These are phyloP conservation scores for Pelecanoides urinatrix DNA, from an alignment of 2,113 vertebrate species.

Conservation along the genomic window DNA sequence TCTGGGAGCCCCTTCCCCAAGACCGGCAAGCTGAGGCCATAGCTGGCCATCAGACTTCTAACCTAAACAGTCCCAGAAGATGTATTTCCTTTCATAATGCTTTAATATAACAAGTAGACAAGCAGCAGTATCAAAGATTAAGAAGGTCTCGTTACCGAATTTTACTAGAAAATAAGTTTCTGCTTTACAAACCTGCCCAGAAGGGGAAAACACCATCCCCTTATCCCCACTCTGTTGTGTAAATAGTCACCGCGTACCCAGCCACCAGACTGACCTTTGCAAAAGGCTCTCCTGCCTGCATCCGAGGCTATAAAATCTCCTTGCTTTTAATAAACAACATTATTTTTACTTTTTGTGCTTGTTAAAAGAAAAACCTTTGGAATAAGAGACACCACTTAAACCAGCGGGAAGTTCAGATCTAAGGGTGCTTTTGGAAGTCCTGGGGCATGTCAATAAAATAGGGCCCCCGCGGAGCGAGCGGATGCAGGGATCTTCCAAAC, in stretches of 20 bases:
- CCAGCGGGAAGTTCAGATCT: neutral
- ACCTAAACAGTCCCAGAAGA: neutral
- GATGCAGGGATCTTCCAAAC: neutral
- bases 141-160: neutral
- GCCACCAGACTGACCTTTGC: neutral
- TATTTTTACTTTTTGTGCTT: neutral
- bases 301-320: neutral
- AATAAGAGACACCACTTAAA: neutral
- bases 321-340: neutral
- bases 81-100: slow-evolving; percentile 21
- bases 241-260: neutral
- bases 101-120: slow-evolving; percentile 37
- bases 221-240: neutral
- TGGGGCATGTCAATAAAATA: neutral
- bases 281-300: neutral
- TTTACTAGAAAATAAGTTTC: neutral
- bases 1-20: neutral
- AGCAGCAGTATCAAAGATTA: slow-evolving; percentile 2
- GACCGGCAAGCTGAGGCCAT: neutral
- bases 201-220: neutral
- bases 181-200: slow-evolving; percentile 21
- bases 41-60: neutral
- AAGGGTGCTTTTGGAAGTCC: neutral
- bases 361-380: neutral
- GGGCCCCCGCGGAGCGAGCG: fast-evolving